Base-by-base conservation (phyloP, 2,888 invertebrate genomes). In the Cyclophora punctaria region DNA sequence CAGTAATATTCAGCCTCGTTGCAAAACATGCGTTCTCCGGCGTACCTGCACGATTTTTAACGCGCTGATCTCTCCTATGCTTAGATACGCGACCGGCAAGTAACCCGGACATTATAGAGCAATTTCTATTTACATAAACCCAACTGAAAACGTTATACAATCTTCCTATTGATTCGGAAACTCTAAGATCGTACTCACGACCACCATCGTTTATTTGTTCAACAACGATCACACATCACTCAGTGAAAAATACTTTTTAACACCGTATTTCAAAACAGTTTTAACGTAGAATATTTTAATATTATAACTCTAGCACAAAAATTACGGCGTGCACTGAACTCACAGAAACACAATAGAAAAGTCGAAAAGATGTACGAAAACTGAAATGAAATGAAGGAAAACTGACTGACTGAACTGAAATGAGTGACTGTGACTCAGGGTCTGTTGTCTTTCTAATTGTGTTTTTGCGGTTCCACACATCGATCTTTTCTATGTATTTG, bases 11-110 rank as follows among this genome's bases (percentile, higher is more conserved):
- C 67, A 75, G 73, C 70, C 66, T 69, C 63, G 68, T 67, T 67
- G 61, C 63, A 71, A 75, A 72, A 54, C 79, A 80, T 80, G 78
- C 79, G 66, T 63, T 60, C 67, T 56, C 63, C 59, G 64, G 64
- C 78, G 73, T 83, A 88, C 87, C 87, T 87, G 83, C 75, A 64
- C 79, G 77, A 61, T 67, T 78, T 72, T 81, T 83, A 66, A 73
- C 69, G 58, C 78, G 79, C 54, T 74, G 78, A 60, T 73, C 73
- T 73, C 77, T 79, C 66, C 75, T 77, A 68, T 71, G 79, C 66
- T 86, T 88, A 60, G 76, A 72, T 57, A 88, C 83, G 53, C 86
- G 82, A 60, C 86, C 84, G 60, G 78, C 72, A 59, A 83, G 71
- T 60, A 84, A 73, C 58, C 80, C 80, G 56, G 86, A 83, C 87